Conservation (phyloP, 2,113 vertebrate species). For the Poecile atricapillus region DNA sequence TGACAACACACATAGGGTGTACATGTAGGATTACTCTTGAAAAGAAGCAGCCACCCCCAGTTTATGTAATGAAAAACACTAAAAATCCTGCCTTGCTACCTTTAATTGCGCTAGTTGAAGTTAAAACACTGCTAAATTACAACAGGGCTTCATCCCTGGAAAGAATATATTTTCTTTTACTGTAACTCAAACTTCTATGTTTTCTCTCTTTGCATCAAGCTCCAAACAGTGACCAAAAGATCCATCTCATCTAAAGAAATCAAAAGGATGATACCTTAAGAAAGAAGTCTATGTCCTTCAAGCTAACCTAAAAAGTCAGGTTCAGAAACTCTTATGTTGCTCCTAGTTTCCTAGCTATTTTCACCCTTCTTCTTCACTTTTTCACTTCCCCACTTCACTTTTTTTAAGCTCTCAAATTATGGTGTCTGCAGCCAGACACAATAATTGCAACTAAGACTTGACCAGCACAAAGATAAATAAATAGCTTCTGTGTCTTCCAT, state of each 20-base stretch:
- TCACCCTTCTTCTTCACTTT: too few species aligned
- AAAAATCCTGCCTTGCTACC: background rate
- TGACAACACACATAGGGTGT: background rate
- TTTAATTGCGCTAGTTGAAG: background rate
- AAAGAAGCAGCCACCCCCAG: background rate
- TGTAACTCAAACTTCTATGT: background rate
- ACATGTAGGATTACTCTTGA: background rate
- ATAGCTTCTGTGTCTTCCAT: background rate
- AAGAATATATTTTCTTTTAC: background rate
- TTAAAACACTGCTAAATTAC: background rate
- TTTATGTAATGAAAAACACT: background rate
- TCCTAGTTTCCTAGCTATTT: background rate
- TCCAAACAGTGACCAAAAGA: background rate
- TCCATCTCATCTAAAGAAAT: background rate
- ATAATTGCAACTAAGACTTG: background rate
- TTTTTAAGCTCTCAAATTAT: background rate
- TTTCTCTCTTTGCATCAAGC: background rate
- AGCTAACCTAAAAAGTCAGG: background rate
- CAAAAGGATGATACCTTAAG: background rate
- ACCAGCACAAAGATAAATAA: background rate
- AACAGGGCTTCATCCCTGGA: background rate
- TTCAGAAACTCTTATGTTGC: background rate
- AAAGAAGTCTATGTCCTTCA: background rate
- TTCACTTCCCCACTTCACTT: fast-evolving
- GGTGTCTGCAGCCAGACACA: background rate